Conservation (phyloP, 2,113 vertebrate genomes). For the Nanorana parkeri region DNA sequence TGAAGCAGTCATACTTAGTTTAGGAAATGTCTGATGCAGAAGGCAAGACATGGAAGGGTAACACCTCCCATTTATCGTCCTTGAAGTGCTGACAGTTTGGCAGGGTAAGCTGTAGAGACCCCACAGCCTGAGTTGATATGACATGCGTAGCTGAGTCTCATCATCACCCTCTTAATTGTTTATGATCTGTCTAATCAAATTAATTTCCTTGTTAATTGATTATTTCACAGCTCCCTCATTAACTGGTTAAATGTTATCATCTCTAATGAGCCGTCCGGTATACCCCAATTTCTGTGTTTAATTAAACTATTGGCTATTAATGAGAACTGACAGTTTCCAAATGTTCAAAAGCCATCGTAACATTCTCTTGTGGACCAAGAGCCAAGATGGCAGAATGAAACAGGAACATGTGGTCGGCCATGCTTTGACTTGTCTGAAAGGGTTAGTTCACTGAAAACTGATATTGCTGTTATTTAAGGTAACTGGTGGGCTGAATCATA, state of each 20-base stretch:
- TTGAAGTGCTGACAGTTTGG: conserved; percentile 39
- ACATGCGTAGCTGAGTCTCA: conserved; percentile 43
- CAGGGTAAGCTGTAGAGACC: conserved; percentile 9
- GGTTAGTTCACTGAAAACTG: no score
- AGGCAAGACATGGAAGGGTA: not conserved
- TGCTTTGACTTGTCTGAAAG: no score
- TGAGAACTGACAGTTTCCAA: conserved; percentile 4
- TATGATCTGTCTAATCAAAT: conserved; percentile 53
- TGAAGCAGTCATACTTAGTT: no score
- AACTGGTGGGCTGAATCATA: no score
- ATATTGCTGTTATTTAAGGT: no score
- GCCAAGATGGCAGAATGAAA: not conserved
- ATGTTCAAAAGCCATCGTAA: not conserved
- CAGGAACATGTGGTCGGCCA: not conserved
- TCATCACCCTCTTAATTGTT: conserved; percentile 50
- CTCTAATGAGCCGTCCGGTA: conserved; percentile 35
- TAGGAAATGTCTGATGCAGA: no score
- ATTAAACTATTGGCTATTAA: conserved; percentile 7
- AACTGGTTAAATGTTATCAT: conserved; percentile 15
- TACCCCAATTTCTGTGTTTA: not conserved
- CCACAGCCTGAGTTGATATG: conserved; percentile 40
- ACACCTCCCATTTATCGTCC: not conserved
- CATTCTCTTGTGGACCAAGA: not conserved
- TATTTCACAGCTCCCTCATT: conserved; percentile 51
- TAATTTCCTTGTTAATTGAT: conserved; percentile 58